These are phyloP conservation scores for Halotydeus destructor DNA, from an alignment of 1,140 invertebrate genomes.

Conservation along the genomic window DNA sequence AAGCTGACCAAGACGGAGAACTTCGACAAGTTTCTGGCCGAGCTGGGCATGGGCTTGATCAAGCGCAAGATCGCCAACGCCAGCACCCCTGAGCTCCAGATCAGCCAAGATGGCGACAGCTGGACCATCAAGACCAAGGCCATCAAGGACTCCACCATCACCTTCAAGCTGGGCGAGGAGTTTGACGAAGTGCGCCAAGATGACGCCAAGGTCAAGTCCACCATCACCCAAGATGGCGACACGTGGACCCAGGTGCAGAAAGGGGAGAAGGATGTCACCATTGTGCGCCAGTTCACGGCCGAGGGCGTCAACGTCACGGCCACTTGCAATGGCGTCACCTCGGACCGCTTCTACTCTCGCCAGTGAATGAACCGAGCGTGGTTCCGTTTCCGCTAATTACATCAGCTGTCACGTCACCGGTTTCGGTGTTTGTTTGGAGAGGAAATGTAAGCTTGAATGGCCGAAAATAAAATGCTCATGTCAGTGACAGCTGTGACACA, in stretches of 20 bases:
- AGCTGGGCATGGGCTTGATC: not conserved
- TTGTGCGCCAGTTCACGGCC: not conserved
- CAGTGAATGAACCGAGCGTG: not conserved
- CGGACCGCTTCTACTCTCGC: not conserved
- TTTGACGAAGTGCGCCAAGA: conserved; percentile 71
- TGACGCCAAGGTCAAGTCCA: conserved; percentile 47
- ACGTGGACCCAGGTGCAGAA: conserved; percentile 44
- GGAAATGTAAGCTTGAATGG: too few species aligned
- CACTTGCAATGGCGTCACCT: not conserved
- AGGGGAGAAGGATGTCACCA: conserved; percentile 2
- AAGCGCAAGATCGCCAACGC: conserved; percentile 2
- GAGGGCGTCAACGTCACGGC: not conserved
- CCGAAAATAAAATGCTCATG: too few species aligned
- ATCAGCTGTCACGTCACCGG: too few species aligned
- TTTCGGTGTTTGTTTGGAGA: too few species aligned
- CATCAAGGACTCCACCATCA: not conserved
- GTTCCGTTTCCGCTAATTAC: too few species aligned
- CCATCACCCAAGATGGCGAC: conserved; percentile 26
- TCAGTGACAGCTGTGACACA: too few species aligned
- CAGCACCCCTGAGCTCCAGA: not conserved
- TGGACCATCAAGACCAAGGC: not conserved
- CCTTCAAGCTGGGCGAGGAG: conserved; percentile 21
- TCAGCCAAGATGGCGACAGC: conserved; percentile 1
- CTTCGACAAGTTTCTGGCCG: not conserved
- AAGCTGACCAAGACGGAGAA: too few species aligned